Evolutionary conservation across 2,888 invertebrate species (phyloP), one percentile per base, ranked within the genome.

Genomic region (Cataglyphis albicans): DNA sequence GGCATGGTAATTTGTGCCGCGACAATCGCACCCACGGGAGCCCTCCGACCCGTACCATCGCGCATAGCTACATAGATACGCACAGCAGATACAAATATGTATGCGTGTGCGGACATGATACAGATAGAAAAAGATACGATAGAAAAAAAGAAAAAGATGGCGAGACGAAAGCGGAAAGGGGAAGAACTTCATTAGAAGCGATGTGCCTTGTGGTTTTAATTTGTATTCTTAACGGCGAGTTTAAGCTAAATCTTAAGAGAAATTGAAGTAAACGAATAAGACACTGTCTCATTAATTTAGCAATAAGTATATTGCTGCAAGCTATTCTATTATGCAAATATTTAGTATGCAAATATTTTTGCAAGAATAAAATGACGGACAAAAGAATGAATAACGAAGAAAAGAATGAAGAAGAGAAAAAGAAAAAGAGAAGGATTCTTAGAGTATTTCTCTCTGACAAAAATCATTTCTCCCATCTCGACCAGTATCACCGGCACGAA

Each of bases 21-120:
- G 90, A 91, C 90, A 89, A 92, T 92, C 87, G 92, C 82, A 90
- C 92, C 90, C 91, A n/a, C 81, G 91, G 91, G 92, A 92, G 80
- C 87, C 87, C 86, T 91, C 81, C 73, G 83, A 68, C 84, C 85
- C 81, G 75, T 72, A 75, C 80, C 61, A 82, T 76, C 64, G 78
- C 84, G 67, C 78, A 64, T 80, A 84, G 41, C 29, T 57, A 73
- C 83, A 41, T 57, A 81, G 57, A 25, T 44, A 41, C n/a, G 55
- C 38, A 55, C 52, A 29, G 7, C 44, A 6, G 25, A 76, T 44
- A 76, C 52, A 55, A 70, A 52, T 59, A 44, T 41, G 52, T 67
- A 76, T 12, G 63, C 32, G 63, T 32, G 48, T 35, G 67, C 3
- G 32, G 55, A 67, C 32, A 72, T 21, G 78, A 63, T 25, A 57